These are phyloP conservation scores for Ypsolopha scabrella DNA, from an alignment of 2,888 invertebrate species.

Conservation along the genomic window DNA sequence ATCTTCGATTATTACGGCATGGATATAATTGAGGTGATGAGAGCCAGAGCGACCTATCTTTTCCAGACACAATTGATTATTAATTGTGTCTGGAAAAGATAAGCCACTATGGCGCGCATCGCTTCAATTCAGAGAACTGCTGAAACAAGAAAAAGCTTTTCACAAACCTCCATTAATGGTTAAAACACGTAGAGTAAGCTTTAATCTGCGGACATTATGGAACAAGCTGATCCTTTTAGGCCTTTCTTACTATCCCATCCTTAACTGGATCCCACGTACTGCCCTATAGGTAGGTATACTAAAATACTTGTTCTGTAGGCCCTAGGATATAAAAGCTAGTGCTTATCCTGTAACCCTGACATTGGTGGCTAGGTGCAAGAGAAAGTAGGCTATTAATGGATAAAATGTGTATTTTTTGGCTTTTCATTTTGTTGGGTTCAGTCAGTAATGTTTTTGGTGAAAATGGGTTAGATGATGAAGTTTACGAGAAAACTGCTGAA, in stretches of 20 bases:
- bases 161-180: no score
- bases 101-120: no score
- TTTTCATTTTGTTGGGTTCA: neutral
- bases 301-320: conserved; percentile 43
- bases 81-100: no score
- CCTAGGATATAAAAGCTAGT: conserved; percentile 60
- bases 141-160: no score
- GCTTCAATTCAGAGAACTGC: no score
- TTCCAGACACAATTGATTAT: no score
- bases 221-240: conserved; percentile 53
- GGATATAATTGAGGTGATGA: no score
- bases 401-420: neutral
- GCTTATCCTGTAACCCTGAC: conserved; percentile 51
- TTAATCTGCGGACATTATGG: conserved; percentile 14
- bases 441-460: conserved; percentile 3
- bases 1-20: no score
- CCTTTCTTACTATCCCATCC: conserved; percentile 44
- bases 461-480: conserved; percentile 9
- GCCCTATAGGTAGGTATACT: conserved; percentile 16
- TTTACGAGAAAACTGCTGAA: conserved; percentile 10
- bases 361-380: conserved; percentile 27
- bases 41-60: no score
- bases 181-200: no score
- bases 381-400: neutral
- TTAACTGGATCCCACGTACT: conserved; percentile 57